Base-by-base conservation (phyloP, 2,888 invertebrate species). In the Orthosia incerta region DNA sequence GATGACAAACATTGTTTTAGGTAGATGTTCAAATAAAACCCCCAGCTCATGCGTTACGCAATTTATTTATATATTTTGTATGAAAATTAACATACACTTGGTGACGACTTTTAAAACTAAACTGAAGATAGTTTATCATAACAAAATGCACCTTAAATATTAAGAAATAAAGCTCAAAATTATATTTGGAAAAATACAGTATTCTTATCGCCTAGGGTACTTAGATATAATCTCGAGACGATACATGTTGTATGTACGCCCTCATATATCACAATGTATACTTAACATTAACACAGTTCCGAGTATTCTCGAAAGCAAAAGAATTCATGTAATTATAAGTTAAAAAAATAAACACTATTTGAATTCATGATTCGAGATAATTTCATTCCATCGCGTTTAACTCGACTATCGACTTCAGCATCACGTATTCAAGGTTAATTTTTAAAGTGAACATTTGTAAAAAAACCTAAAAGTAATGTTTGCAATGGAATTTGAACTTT, bases 151-250 rank as follows among this genome's bases (percentile, higher is more conserved):
- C 76, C 85, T 84, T 84, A 82, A 11, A 0, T 0, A 0, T 64
- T 69, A 71, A 45, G 26, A 31, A 63, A 89, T 88, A 89, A 86
- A 89, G 82, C 80, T 84, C 73, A 76, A 80, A 81, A 74, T 83
- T 60, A 86, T 75, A 79, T 87, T 76, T 82, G 80, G 71, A 79
- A 63, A 64, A 67, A 69, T 66, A 78, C 26, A 72, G 57, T 71
- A 68, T 39, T 39, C 62, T 73, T 74, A 82, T 74, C 55, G 20
- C 46, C 56, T 81, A 71, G 16, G 46, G 66, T 71, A 84, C 80
- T 74, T 74, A 76, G 62, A 39, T 74, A 83, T 20, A 74, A 74
- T 68, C 60, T 74, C 70, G 20, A 45, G 68, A 48, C 26, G 45
- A 45, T 50, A 55, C 18, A 18, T 13, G 45, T 56, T 67, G 18